Evolutionary conservation across 2,888 invertebrate genomes (phyloP).

Genomic region (Agapostemon virescens): DNA sequence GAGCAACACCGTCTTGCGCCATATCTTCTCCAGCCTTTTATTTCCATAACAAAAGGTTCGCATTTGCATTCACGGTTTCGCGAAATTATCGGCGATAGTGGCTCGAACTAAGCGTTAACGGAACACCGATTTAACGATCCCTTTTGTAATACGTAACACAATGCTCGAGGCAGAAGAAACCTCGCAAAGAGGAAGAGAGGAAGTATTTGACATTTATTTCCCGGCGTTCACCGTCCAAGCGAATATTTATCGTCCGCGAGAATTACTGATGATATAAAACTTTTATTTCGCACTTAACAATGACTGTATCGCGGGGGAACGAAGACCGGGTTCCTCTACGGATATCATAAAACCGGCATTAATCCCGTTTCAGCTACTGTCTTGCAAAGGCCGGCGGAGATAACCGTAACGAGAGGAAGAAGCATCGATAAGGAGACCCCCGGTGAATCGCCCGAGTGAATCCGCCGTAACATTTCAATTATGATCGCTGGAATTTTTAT

Average conservation of each 20-base stretch:
- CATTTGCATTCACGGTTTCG: neutral
- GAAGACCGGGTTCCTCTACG: neutral
- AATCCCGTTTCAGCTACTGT: neutral
- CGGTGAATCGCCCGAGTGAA: neutral
- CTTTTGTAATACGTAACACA: neutral
- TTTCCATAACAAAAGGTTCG: neutral
- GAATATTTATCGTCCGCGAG: neutral
- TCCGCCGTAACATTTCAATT: neutral
- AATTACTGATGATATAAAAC: neutral
- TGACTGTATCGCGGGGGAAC: neutral
- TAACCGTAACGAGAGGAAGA: neutral
- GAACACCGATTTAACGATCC: slow-evolving; percentile 6
- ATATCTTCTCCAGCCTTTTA: neutral
- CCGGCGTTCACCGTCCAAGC: neutral
- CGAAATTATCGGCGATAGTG: neutral
- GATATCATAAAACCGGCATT: neutral
- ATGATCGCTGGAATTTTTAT: neutral
- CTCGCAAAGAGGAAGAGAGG: neutral
- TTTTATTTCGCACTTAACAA: neutral
- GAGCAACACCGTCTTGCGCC: no score
- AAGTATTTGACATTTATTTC: neutral
- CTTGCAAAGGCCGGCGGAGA: neutral
- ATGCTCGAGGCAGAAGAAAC: neutral
- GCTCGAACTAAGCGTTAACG: neutral
- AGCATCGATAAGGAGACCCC: neutral